phyloP scores from a whole-genome alignment of 2,797 vertebrate genomes.

The Mormyrus proboscirostris region DNA sequence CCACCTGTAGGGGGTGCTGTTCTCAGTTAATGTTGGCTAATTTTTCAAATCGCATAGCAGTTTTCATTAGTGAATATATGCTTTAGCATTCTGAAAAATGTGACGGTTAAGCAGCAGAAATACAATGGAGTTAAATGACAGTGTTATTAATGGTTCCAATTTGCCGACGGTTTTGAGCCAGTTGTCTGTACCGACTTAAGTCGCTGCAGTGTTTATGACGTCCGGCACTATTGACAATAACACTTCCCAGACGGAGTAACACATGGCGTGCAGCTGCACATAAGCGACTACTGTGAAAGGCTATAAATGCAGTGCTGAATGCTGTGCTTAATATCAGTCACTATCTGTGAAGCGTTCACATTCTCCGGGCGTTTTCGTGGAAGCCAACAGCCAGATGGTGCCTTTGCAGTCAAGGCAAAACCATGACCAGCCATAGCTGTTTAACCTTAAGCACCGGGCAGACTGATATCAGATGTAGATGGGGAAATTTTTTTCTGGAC shows the following conservation, averaged over 20 bases:
- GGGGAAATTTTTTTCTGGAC: slow-evolving; percentile 27
- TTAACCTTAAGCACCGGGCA: slow-evolving; percentile 38
- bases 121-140: background rate
- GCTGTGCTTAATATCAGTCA: slow-evolving; percentile 31
- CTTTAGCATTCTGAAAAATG: background rate
- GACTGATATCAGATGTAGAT: slow-evolving; percentile 26
- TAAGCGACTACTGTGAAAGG: slow-evolving; percentile 29
- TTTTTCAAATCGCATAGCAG: background rate
- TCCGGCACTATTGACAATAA: slow-evolving; percentile 33
- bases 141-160: background rate
- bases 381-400: slow-evolving; percentile 33
- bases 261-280: slow-evolving; percentile 56
- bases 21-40: background rate
- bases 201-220: slow-evolving; percentile 26
- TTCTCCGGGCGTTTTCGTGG: slow-evolving; percentile 30
- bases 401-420: slow-evolving; percentile 42
- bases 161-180: slow-evolving; percentile 20
- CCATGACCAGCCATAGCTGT: slow-evolving; percentile 40
- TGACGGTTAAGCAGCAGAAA: background rate
- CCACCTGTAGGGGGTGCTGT: slow-evolving; percentile 8
- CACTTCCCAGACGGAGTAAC: slow-evolving; percentile 35
- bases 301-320: slow-evolving; percentile 20
- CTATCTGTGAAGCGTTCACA: slow-evolving; percentile 18
- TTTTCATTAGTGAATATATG: background rate
- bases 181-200: slow-evolving; percentile 29